A percentile compares a stretch with the other conserved stretches of the same genome.
phyloP scores from a whole-genome alignment of 1,140 invertebrate species.

The Drosophila sp. region DNA sequence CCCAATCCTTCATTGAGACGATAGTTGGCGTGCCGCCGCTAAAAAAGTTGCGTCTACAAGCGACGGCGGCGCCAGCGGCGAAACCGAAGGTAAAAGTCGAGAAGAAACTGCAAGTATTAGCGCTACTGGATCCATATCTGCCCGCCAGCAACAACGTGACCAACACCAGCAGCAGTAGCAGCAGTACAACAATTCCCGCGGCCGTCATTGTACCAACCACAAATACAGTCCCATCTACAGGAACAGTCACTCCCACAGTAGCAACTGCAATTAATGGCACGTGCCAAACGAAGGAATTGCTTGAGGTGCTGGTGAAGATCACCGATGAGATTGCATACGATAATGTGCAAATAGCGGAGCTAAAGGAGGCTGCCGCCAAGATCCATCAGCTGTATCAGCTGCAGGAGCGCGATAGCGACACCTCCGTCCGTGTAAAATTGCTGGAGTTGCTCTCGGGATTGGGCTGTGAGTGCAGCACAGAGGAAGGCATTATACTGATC shows the following conservation, averaged over 20 bases:
- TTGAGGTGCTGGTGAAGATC: constrained; percentile 77
- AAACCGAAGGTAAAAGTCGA: constrained; percentile 39
- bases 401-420: constrained; percentile 76
- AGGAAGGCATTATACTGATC: constrained; percentile 60
- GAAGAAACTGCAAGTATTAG: constrained; percentile 52
- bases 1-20: constrained; percentile 56
- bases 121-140: constrained; percentile 63
- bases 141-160: constrained; percentile 14
- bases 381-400: constrained; percentile 72
- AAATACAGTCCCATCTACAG: not conserved
- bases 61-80: constrained; percentile 38
- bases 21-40: constrained; percentile 53
- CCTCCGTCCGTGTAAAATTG: constrained; percentile 73
- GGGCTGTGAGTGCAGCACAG: constrained; percentile 62
- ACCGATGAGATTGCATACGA: constrained; percentile 74
- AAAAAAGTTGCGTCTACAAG: constrained; percentile 74
- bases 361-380: constrained; percentile 65
- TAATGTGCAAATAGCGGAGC: constrained; percentile 60
- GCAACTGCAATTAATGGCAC: constrained; percentile 1
- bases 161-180: not conserved
- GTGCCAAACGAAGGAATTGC: constrained; percentile 57
- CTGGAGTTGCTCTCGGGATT: constrained; percentile 71
- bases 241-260: not conserved
- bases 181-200: not conserved
- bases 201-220: not conserved